Evolutionary conservation across 2,888 invertebrate genomes (phyloP).

Genomic region (Dasysyrphus tricinctus): DNA sequence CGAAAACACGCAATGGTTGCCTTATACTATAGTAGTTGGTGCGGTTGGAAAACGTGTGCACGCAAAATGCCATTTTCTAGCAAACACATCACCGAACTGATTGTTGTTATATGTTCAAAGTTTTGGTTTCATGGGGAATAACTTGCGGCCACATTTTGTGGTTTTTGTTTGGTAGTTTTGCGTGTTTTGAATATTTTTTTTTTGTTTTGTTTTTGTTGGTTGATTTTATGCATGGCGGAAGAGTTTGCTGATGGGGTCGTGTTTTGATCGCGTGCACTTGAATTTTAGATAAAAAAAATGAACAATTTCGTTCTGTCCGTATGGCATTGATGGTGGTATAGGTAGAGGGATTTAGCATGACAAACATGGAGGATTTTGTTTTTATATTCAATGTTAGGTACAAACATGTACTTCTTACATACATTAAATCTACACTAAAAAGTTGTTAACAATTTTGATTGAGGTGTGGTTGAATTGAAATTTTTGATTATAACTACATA

Average conservation of each 20-base stretch:
- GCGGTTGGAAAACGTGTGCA: constrained; percentile 58
- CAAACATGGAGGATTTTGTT: constrained; percentile 27
- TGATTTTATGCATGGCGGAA: constrained; percentile 19
- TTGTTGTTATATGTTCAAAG: constrained; percentile 59
- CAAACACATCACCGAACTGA: constrained; percentile 21
- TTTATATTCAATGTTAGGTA: not conserved
- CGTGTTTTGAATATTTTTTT: constrained; percentile 60
- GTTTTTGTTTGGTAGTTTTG: constrained; percentile 69
- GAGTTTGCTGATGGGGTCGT: constrained; percentile 55
- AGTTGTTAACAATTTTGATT: no score
- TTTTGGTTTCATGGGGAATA: constrained; percentile 45
- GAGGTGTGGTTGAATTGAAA: no score
- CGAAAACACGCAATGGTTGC: constrained; percentile 63
- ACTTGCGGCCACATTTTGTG: constrained; percentile 65
- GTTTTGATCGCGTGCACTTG: constrained; percentile 69
- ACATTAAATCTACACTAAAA: no score
- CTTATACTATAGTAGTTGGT: constrained; percentile 2
- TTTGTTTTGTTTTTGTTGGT: constrained; percentile 2
- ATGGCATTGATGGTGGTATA: not conserved
- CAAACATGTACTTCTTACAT: no score
- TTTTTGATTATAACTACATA: no score
- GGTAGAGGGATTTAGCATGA: constrained; percentile 27
- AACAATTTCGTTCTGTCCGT: not conserved
- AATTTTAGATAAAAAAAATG: constrained; percentile 32
- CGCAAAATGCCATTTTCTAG: constrained; percentile 61